Percentiles rank a stretch among this genome's conserved stretches.
phyloP scores from a whole-genome alignment of 2,113 vertebrate species.

The Pyxicephalus adspersus region DNA sequence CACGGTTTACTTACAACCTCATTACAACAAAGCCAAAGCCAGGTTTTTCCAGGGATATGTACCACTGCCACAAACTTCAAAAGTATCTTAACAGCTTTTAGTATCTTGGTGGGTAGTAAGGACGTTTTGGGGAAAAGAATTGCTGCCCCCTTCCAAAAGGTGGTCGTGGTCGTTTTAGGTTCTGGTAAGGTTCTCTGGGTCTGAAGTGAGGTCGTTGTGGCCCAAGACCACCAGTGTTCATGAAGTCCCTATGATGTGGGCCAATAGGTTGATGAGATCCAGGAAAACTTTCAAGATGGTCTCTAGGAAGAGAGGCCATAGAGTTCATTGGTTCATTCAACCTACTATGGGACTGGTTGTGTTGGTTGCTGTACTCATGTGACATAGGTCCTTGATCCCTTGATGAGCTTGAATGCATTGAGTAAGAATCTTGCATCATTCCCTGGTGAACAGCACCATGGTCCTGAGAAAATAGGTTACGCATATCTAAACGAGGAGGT shows the following conservation, averaged over 20 bases:
- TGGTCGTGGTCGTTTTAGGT: conserved; percentile 81
- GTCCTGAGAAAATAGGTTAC: conserved; percentile 68
- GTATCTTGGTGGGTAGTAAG: conserved; percentile 91
- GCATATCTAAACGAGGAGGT: conserved; percentile 64
- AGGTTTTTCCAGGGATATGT: conserved; percentile 9
- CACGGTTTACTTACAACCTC: neutral
- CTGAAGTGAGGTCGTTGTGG: conserved; percentile 72
- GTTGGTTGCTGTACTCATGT: conserved; percentile 68
- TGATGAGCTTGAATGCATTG: conserved; percentile 70
- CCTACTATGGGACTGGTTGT: conserved; percentile 67
- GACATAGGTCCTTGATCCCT: conserved; percentile 68
- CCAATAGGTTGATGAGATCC: conserved; percentile 64
- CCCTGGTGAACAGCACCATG: conserved; percentile 74
- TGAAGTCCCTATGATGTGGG: conserved; percentile 68
- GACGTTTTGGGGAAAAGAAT: conserved; percentile 88
- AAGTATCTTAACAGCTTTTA: conserved; percentile 65
- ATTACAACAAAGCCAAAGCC: conserved; percentile 5
- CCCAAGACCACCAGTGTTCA: conserved; percentile 66
- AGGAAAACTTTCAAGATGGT: conserved; percentile 63
- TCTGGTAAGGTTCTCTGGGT: conserved; percentile 78
- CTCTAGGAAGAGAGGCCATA: conserved; percentile 63
- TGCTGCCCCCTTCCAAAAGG: conserved; percentile 79
- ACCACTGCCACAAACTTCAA: conserved; percentile 1
- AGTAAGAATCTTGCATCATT: conserved; percentile 84
- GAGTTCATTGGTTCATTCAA: conserved; percentile 70